Base-by-base conservation (phyloP, 2,797 vertebrate species). In the Intellagama lesueurii region DNA sequence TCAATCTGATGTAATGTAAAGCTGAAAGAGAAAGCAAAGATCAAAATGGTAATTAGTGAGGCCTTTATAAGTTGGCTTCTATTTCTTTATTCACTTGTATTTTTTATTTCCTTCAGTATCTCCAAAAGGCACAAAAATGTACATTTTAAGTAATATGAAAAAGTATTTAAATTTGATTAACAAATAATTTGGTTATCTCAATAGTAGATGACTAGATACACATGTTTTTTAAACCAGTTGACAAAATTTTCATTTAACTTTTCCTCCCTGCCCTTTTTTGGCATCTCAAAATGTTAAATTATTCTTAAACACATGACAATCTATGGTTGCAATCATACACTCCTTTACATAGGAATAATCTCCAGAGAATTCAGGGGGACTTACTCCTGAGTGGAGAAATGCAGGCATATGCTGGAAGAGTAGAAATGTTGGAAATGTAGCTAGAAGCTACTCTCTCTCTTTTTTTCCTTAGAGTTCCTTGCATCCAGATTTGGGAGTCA, bases 381-480 rank as follows among this genome's bases (percentile, higher is more conserved):
- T 22, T 86, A n/a, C 28, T 86, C 26, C 66, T 19, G 60, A 44
- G 40, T n/a, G 19, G 56, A 66, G 9, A 66, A 44, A 16, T 47
- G 16, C 17, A 77, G 40, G 56, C 26, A 66, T 66, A 17, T 64
- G 60, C 26, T 66, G 35, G 44, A 66, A 49, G 28, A 64, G 16
- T 17, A 1, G 60, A 56, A 24, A 8, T 87, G 24, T 12, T 60
- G 26, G 28, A 78, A 83, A 32, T 17, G 7, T 9, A 64, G 0
- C 2, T 1, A 72, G 32, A 83, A 73, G 56, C 60, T 14, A 35
- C 26, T 35, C n/a, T 64, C n/a, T 64, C 60, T 52, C 80, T 32
- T 66, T 56, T 85, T 81, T 85, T 44, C 44, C 9, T 81, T 28
- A 85, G 78, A 75, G 49, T 49, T 91, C 35, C 5, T 47, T 69